Evolutionary conservation across 2,797 vertebrate species (phyloP), one percentile per base, ranked within the genome.

Genomic region (Tenualosa ilisha): DNA sequence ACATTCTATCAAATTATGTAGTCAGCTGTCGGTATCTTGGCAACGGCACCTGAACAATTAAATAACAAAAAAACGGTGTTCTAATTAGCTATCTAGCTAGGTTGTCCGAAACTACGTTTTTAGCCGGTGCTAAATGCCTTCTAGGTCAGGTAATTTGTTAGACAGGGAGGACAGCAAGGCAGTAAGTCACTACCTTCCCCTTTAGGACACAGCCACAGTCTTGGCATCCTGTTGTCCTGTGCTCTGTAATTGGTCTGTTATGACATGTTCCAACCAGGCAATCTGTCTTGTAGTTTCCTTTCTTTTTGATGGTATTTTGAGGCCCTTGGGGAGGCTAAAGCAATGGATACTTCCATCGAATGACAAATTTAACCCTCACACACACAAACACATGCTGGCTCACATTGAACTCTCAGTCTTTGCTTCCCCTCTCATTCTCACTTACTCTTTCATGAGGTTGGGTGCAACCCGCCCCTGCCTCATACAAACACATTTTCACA

Each of bases 221-320:
- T 43, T 20, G 22, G 0, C 11, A 17, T 31, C 24, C 72, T 75
- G 31, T 37, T 46, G 83, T 81, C 50, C 15, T 6, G 51, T 84
- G 54, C 26, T 87, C 61, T 5, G 56, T 85, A 83, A 56, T 50
- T 84, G 65, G 79, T 84, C n/a, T 17, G 46, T 43, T 81, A 63
- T 83, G 31, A 81, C 72, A 59, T 81, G 72, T 59, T 61, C 24
- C 2, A 51, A 50, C 81, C 82, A 84, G 82, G 9, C 87, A 81
- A 86, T 56, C 82, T 82, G 63, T 51, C 54, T 63, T 82, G 83
- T 87, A 88, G 84, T 82, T 84, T 85, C 75, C 85, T 85, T 40
- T 87, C 31, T 65, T 84, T 82, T 51, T 22, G 15, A 84, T 17
- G 50, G 61, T 11, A 72, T 50, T 68, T 79, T 79, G 72, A 46